phyloP scores from a whole-genome alignment of 1,140 invertebrate species.

The Drosophila grimshawi region DNA sequence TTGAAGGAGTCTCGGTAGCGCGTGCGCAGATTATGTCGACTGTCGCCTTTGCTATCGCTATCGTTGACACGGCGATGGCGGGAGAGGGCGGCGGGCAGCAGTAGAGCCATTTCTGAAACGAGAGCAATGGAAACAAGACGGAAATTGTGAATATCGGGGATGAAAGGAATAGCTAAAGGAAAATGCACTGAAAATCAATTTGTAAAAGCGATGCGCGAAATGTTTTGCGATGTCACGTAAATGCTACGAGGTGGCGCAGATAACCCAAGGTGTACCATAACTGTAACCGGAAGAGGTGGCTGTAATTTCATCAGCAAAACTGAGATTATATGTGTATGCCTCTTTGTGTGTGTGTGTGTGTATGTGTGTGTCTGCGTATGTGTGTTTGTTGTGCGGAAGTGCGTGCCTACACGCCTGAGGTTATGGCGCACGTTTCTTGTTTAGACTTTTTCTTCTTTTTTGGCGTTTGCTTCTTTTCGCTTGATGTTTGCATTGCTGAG shows the following conservation, averaged over 20 bases:
- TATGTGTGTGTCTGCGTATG: conserved; percentile 6
- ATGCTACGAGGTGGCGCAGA: not conserved
- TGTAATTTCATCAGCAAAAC: conserved; percentile 35
- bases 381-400: conserved; percentile 11
- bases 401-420: conserved; percentile 45
- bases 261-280: not conserved
- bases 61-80: conserved; percentile 89
- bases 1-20: conserved; percentile 90
- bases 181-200: conserved; percentile 34
- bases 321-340: not conserved
- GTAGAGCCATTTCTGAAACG: conserved; percentile 90
- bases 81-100: conserved; percentile 90
- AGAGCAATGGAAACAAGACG: conserved; percentile 38
- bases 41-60: conserved; percentile 87
- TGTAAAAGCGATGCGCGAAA: conserved; percentile 30
- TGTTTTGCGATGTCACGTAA: conserved; percentile 32
- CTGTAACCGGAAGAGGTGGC: conserved; percentile 21
- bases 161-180: not conserved
- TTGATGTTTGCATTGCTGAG: conserved; percentile 56
- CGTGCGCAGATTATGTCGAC: conserved; percentile 89
- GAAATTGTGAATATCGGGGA: not conserved
- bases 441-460: conserved; percentile 2
- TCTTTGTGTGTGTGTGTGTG: not conserved
- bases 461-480: not conserved
- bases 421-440: conserved; percentile 47